These are phyloP conservation scores for Micromesistius poutassou DNA, from an alignment of 2,797 vertebrate genomes.

Conservation along the genomic window DNA sequence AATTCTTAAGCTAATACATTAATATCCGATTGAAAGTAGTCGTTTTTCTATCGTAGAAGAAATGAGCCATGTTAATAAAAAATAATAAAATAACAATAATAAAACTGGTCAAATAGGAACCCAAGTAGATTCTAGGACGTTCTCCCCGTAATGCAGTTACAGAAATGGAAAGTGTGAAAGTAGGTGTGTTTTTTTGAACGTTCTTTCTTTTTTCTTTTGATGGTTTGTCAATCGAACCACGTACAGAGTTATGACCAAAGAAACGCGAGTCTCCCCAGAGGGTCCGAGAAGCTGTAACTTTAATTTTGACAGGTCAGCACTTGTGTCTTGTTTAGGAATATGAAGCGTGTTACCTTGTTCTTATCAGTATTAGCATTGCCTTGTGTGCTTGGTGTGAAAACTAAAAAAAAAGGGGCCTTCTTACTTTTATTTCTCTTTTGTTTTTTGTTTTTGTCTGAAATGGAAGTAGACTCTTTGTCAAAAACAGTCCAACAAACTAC, in stretches of 20 bases:
- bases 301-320: conserved; percentile 60
- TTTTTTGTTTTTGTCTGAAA: conserved; percentile 36
- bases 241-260: conserved; percentile 61
- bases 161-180: neutral
- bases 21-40: conserved; percentile 52
- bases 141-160: conserved; percentile 10
- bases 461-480: conserved; percentile 25
- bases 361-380: conserved; percentile 71
- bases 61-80: conserved; percentile 39
- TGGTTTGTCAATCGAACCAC: conserved; percentile 35
- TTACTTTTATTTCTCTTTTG: conserved; percentile 35
- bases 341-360: conserved; percentile 61
- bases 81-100: neutral
- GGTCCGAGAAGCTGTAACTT: conserved; percentile 39
- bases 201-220: conserved; percentile 35
- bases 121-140: conserved; percentile 16
- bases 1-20: conserved; percentile 60
- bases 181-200: conserved; percentile 25
- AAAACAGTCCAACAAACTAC: conserved; percentile 28
- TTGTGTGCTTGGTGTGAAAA: conserved; percentile 39
- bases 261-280: conserved; percentile 31
- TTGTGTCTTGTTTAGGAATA: conserved; percentile 64
- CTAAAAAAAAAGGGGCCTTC: conserved; percentile 57
- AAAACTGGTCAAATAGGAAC: conserved; percentile 27
- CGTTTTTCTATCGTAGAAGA: conserved; percentile 44